Evolutionary conservation across 2,113 vertebrate genomes (phyloP).

Genomic region (Taxidea taxus): DNA sequence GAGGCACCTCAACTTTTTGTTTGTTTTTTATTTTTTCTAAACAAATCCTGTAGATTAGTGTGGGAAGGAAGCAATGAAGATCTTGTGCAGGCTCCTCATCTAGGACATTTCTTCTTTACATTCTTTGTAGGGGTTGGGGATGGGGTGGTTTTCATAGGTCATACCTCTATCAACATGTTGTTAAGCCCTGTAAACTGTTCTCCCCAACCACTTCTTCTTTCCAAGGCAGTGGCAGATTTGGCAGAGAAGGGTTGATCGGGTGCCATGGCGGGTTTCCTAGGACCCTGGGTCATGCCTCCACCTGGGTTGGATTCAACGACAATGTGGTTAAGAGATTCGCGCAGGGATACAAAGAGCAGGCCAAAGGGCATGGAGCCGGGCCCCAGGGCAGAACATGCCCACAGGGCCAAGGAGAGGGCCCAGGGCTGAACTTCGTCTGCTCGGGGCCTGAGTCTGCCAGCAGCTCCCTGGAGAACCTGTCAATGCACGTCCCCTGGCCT

Average conservation of each 20-base stretch:
- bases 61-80: background rate
- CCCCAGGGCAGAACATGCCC: background rate
- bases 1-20: background rate
- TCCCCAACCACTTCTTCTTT: background rate
- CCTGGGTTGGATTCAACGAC: background rate
- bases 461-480: background rate
- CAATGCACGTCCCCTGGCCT: background rate
- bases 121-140: background rate
- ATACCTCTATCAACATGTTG: background rate
- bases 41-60: background rate
- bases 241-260: background rate
- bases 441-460: background rate
- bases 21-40: background rate
- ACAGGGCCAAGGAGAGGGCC: background rate
- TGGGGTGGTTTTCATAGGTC: background rate
- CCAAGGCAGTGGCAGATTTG: background rate
- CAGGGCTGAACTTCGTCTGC: background rate
- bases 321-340: constrained; percentile 31
- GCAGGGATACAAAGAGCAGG: background rate
- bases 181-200: background rate
- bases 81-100: background rate
- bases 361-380: background rate
- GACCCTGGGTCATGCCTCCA: background rate
- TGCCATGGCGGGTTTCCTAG: constrained; percentile 2
- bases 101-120: background rate